Base-by-base conservation (phyloP, 2,797 vertebrate genomes). In the Sphaeramia orbicularis region DNA sequence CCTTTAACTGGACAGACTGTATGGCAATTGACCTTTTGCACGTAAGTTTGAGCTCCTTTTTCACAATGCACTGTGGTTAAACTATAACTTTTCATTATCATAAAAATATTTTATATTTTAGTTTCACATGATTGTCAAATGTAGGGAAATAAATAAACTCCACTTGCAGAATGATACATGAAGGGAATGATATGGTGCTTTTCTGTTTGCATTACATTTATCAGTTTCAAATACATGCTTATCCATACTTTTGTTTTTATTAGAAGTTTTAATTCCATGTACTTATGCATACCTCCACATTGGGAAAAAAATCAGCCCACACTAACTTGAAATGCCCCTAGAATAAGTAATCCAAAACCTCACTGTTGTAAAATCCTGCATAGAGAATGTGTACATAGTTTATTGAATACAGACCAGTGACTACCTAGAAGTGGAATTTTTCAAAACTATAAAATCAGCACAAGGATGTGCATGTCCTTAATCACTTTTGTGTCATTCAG, bases 281-380 rank as follows among this genome's bases (percentile, higher is more conserved):
- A 32, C 32, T 32, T 32, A 6, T 32, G 30, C 7, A 49, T 63
- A 0, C n/a, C 14, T 43, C n/a, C 18, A 27, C 30, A 51, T 0
- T 1, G 0, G 15, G 7, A 19, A 47, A 19, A 38, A 16, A 47
- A 5, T 32, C 2, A n/a, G 0, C 52, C n/a, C 37, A 6, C 32
- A 14, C 3, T 15, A 3, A 5, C 10, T 37, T 38, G 4, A 27
- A 55, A 7, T 9, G 4, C 38, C 36, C 13, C 27, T 12, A 5
- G 40, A 66, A 73, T 76, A 42, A 3, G 19, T 74, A 1, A 76
- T 52, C 65, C 10, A 15, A 19, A 57, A 64, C 2, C 13, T 8
- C 18, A 19, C 37, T 41, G 37, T 18, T 42, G 37, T 14, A 7
- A 42, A 37, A 11, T 66, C 18, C 10, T 24, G 2, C 5, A 44